Evolutionary conservation across 2,113 vertebrate species (phyloP), one percentile per base, ranked within the genome.

Genomic region (Pandion haliaetus): DNA sequence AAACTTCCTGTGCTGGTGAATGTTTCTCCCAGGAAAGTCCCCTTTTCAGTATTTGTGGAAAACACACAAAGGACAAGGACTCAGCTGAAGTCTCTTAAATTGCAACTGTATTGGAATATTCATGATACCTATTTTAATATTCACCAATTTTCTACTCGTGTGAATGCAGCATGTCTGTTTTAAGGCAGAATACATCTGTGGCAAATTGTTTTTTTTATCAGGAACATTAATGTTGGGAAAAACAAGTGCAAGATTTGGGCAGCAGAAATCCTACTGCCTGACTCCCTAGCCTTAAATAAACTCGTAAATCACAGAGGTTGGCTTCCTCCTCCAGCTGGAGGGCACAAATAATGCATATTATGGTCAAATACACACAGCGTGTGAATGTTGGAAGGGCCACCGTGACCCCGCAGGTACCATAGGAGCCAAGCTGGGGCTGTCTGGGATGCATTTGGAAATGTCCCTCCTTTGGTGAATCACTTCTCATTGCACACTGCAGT

Each of bases 61-160:
- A 88, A 71, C 9, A 42, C 88, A 83, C 90, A 82, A 82, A 95
- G 80, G 93, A 96, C 81, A 93, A 94, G 93, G 86, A 88, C 80
- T 49, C 76, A 52, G 76, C 55, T 88, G 82, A 95, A 93, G 59
- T 66, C 20, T 90, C 52, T 94, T 94, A 21, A 78, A 93, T 97
- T 96, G 90, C 80, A 92, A 84, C 15, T 2, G 1, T 2, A 3
- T 44, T 82, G 86, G 77, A 92, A 95, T 95, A 92, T 95, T 92
- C 61, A 82, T 78, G 44, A 45, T 29, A 58, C 49, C 29, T 55
- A 29, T 96, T 91, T 94, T 79, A 73, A 67, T 92, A 92, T 63
- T 94, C 76, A 79, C 18, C 66, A 76, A 6, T 71, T 77, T 83
- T 55, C 80, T 63, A 2, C 71, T 71, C 24, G 8, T 25, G 62